Percentiles rank a stretch among this genome's conserved stretches.
These are phyloP conservation scores for Antedon bifida DNA, from an alignment of 35 echinoderm and acorn worm genomes.

Conservation along the genomic window DNA sequence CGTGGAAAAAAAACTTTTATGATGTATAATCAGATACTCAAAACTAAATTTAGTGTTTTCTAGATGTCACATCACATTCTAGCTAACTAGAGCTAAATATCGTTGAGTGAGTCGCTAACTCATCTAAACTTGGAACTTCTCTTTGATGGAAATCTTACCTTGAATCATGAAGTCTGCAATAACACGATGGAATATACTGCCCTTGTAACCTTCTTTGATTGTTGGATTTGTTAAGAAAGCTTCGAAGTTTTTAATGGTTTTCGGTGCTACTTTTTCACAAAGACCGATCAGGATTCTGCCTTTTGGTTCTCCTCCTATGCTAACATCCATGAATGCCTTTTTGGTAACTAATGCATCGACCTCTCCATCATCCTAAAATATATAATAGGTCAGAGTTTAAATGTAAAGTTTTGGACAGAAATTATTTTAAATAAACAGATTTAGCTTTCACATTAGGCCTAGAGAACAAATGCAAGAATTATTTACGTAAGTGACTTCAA, in stretches of 20 bases:
- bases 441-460: not conserved
- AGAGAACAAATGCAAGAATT: not conserved
- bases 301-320: conserved; percentile 28
- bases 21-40: no score
- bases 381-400: not conserved
- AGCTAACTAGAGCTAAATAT: no score
- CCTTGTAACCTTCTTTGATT: not conserved
- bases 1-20: no score
- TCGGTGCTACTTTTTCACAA: conserved; percentile 49
- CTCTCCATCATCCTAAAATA: conserved; percentile 2
- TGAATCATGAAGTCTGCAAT: not conserved
- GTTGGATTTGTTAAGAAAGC: not conserved
- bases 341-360: conserved; percentile 20
- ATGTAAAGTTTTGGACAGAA: no score
- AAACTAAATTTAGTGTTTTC: no score
- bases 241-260: conserved; percentile 61
- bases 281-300: conserved; percentile 57
- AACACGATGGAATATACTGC: not conserved
- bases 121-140: no score
- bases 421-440: no score
- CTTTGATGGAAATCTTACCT: not conserved
- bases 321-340: conserved; percentile 69
- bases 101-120: no score
- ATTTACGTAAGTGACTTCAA: not conserved
- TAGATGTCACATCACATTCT: no score